Evolutionary conservation across 2,888 invertebrate genomes (phyloP), one percentile per base, ranked within the genome.

Genomic region (Ganaspis brasiliensis): DNA sequence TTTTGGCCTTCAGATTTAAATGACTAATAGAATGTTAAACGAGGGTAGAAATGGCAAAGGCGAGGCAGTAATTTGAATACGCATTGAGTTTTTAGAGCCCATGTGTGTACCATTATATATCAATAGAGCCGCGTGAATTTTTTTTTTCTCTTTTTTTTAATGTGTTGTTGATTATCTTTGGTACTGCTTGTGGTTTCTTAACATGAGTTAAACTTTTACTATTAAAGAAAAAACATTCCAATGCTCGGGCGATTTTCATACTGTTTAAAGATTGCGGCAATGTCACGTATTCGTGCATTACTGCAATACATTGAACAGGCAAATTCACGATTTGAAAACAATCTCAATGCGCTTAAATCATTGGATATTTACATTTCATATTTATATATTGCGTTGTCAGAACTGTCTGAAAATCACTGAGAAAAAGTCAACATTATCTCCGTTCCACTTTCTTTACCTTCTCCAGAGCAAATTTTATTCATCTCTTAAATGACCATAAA

Each of bases 381-480:
- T 56, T 12, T 21, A 12, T 14, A 19, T 14, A 21, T 21, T 40
- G 14, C 16, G 63, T 52, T 6, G 52, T 52, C 19, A 12, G 16
- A 19, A 61, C 6, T 14, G 12, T 14, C 12, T 19, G 10, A 19
- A 61, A 40, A 8, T 37, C 2, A 37, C 14, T 14, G 26, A 24
- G 26, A 57, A 57, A 57, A 57, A 57, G 24, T 59, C 1, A 16
- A 19, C 16, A 59, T 59, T 59, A 59, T 16, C n/a, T 63, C 14
- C 63, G 63, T 63, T 63, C 37, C 40, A 63, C 63, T 63, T 63
- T 40, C 63, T 21, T 63, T 40, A 19, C 31, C 6, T 19, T 14
- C 19, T 61, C 21, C 1, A 5, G 12, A 14, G 37, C 14, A 19
- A 63, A 37, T 19, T 63, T 40, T 63, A 61, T 63, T 37, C 21